Evolutionary conservation across 2,888 invertebrate species (phyloP), one percentile per base, ranked within the genome.

Genomic region (Sarcophaga subvicina): DNA sequence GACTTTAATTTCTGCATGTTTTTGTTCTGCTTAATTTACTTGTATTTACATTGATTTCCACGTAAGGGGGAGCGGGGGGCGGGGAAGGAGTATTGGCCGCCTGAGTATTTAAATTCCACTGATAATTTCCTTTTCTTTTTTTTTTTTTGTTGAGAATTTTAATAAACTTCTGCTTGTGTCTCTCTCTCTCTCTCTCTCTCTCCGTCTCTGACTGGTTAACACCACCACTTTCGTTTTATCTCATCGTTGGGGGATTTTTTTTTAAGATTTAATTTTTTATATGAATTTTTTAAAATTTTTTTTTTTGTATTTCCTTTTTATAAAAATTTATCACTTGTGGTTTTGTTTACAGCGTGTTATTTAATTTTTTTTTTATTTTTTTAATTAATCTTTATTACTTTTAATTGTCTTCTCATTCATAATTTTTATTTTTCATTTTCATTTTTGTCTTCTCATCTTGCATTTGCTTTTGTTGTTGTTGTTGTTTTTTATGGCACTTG

Each of bases 321-420:
- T 71, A 70, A 70, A 63, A 63, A 78, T 70, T 85, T 73, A 66
- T 80, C 73, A 70, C 75, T 76, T 79, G 22, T 80, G 54, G 27
- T 80, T 77, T 79, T 69, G 25, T 49, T 69, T 45, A 14, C 25
- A 63, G 72, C 67, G 54, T 73, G 37, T 20, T 45, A 6, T 71
- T 82, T 54, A 49, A 3, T 72, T 71, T 49, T 67, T 45, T 77
- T 77, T 70, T 37, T 8, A 1, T 22, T 37, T 20, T 75, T 84
- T 87, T 82, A 82, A 87, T 87, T 87, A 84, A 87, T 87, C 81
- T 87, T 87, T 87, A 87, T 87, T 87, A 84, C 81, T 87, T 87
- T 87, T 87, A 87, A 87, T 87, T 87, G 87, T 84, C 81, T 87
- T 81, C 79, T 87, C 81, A 81, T 84, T 87, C 83, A 87, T 87